Base-by-base conservation (phyloP, 1,140 invertebrate genomes). In the Drosophila varians region DNA sequence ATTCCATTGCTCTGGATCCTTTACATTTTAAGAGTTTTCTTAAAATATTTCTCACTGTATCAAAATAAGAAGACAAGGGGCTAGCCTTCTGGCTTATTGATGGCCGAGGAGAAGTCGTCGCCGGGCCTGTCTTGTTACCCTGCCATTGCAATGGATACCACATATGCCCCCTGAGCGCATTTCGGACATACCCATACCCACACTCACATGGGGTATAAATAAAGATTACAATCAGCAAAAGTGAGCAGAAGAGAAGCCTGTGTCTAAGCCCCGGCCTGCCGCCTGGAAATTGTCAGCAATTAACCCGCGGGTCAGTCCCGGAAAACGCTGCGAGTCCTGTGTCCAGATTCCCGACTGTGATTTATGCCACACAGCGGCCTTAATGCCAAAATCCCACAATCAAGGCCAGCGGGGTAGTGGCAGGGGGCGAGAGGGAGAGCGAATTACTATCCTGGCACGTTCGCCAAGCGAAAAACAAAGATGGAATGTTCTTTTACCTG, bases 271-370 rank as follows among this genome's bases (percentile, higher is more conserved):
- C 16, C 38, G 16, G 66, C 34, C 36, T 34, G 57, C 56, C 46
- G 49, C 53, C 49, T 61, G 79, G 28, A 80, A 86, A 87, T 86
- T 86, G 80, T 86, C 82, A 86, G 80, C 80, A 86, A 86, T 86
- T 86, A 86, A 86, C 80, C 80, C 76, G 51, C 64, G 62, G 78
- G 78, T 82, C 78, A 86, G 58, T 61, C 25, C 42, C 55, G 65
- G 60, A 64, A 64, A 64, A 38, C 18, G 42, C 43, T 54, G 12
- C 43, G 49, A 73, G 74, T 52, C 64, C 55, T 47, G 28, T 42
- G 68, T 70, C 48, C 74, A 62, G 71, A 56, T 54, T 52, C 46
- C 55, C 23, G 55, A 26, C 73, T 61, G 62, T 84, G 80, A 84
- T 84, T 84, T 84, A 84, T 84, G 76, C 76, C 72, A 53, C 43